Conservation (phyloP, 2,888 invertebrate genomes). For the Spodoptera littoralis region DNA sequence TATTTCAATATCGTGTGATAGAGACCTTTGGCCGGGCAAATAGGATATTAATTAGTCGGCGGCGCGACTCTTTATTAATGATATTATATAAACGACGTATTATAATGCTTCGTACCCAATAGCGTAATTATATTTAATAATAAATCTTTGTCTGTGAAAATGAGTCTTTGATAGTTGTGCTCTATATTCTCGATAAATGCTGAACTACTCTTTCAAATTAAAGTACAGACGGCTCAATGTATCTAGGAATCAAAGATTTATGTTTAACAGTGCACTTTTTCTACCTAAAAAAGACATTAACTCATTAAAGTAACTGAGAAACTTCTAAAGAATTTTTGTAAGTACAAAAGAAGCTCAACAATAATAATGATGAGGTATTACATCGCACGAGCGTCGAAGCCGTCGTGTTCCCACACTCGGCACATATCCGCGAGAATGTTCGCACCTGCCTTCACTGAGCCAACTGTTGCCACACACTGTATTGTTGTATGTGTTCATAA, state of each 20-base stretch:
- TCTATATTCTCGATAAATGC: no score
- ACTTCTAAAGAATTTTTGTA: neutral
- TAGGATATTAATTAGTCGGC: constrained; percentile 30
- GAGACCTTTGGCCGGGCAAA: constrained; percentile 37
- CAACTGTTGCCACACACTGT: constrained; percentile 11
- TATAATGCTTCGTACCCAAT: neutral
- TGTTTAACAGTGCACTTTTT: no score
- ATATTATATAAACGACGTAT: constrained; percentile 5
- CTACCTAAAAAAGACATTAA: no score
- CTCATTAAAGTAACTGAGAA: no score
- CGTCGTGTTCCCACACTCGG: constrained; percentile 36
- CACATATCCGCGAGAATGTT: constrained; percentile 28
- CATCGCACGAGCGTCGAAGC: constrained; percentile 1
- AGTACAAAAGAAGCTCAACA: neutral
- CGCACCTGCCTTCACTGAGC: constrained; percentile 13
- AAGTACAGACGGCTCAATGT: no score
- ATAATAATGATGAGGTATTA: constrained; percentile 11
- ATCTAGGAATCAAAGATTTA: no score
- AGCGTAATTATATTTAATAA: neutral
- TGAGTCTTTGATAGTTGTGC: no score
- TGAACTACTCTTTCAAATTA: no score
- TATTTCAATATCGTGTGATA: constrained; percentile 41
- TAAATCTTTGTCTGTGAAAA: no score
- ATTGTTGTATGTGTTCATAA: no score
- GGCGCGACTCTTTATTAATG: constrained; percentile 16